Evolutionary conservation across 2,113 vertebrate genomes (phyloP), one percentile per base, ranked within the genome.

Genomic region (Pachycephala philippinensis): DNA sequence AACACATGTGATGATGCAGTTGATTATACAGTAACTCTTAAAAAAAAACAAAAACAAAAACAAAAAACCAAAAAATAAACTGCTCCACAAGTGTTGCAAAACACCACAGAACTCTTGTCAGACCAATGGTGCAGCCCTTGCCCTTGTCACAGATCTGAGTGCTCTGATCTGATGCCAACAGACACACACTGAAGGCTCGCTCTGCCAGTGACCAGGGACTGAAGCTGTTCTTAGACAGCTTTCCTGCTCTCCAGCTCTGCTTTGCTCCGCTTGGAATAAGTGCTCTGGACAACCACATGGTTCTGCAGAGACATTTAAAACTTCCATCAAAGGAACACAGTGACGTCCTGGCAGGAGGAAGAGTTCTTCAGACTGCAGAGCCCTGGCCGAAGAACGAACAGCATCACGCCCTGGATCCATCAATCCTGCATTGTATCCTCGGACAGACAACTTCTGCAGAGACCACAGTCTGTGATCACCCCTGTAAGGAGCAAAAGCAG

Each of bases 311-410:
- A 69, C 6, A 20, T 52, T 75, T 40, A 49, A 72, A 72, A 15
- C 37, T 79, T 64, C 24, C 0, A 1, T 12, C 60, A 84, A 50
- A 84, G 42, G 33, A 5, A 3, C 14, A 9, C 15, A 42, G 59
- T 35, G 54, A 42, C 0, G 0, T 17, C 22, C 33, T 49, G 31
- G 37, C 33, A 63, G 0, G 2, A 69, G 27, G 15, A 80, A 61
- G 12, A 69, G 54, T 20, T 11, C 53, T 89, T 39, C 63, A 50
- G 71, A 19, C 21, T 47, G 66, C 54, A 66, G 53, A 88, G 79
- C 50, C 23, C 50, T 50, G 75, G 44, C 37, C 80, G 45, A 65
- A 87, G 59, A 88, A 63, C 0, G 0, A 79, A 39, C 0, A 1
- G 33, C 50, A 72, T 28, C 7, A 0, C 3, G 2, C 59, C 35